These are phyloP conservation scores for Peucedramus taeniatus DNA, from an alignment of 2,113 vertebrate genomes.

Conservation along the genomic window DNA sequence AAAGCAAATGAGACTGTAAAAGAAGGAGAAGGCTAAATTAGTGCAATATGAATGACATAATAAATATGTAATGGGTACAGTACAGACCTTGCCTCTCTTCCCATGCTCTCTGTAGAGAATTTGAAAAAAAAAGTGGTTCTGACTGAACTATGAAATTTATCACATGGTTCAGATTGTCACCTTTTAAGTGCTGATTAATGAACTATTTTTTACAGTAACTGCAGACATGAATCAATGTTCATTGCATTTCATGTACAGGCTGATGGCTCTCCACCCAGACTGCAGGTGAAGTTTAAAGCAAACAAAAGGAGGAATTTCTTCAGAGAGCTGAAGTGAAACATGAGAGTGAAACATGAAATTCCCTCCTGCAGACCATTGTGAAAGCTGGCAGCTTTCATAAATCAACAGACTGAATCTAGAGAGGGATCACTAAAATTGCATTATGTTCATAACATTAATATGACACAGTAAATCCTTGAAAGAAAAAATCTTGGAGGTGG, in stretches of 20 bases:
- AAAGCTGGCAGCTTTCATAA: background rate
- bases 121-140: background rate
- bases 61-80: conserved; percentile 55
- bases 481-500: background rate
- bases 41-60: conserved; percentile 46
- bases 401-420: background rate
- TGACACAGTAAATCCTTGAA: background rate
- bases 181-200: background rate
- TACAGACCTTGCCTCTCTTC: background rate
- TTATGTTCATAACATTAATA: background rate
- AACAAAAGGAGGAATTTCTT: background rate
- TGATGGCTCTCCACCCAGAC: background rate
- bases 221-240: background rate
- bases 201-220: background rate
- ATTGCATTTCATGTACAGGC: background rate
- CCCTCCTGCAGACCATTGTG: background rate
- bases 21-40: conserved; percentile 27
- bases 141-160: background rate
- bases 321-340: background rate
- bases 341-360: background rate
- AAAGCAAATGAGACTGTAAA: conserved; percentile 53
- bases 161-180: background rate
- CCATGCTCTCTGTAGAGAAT: background rate
- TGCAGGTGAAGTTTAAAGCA: background rate
- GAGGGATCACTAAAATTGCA: background rate